Conservation (phyloP, 2,888 invertebrate genomes). For the Hemaris fuciformis region DNA sequence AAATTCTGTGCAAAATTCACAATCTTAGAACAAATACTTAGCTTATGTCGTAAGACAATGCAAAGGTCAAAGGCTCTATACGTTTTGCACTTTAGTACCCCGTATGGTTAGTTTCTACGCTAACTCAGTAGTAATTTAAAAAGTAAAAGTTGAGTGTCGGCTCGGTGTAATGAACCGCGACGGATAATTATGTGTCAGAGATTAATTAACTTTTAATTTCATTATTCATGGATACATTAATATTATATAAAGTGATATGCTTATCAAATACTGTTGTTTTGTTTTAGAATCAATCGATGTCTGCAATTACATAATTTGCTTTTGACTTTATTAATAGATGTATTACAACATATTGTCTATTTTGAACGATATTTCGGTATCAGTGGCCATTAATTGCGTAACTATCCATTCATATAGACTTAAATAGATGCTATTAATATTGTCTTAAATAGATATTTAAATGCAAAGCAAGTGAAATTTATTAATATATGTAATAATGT, state of each 20-base stretch:
- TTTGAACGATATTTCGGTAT: too few species aligned
- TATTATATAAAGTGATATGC: neutral
- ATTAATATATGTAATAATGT: too few species aligned
- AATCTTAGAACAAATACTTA: neutral
- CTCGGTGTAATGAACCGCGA: neutral
- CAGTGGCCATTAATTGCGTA: too few species aligned
- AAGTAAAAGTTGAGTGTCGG: conserved; percentile 12
- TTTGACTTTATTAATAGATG: neutral
- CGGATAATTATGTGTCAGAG: neutral
- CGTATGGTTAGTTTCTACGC: conserved; percentile 23
- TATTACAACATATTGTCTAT: neutral
- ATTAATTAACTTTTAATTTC: neutral
- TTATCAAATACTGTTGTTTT: neutral
- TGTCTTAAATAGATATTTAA: too few species aligned
- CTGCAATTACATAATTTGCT: too few species aligned
- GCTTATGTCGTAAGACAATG: conserved; percentile 57
- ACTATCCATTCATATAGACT: too few species aligned
- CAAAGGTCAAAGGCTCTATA: conserved; percentile 62
- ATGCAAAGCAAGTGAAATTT: too few species aligned
- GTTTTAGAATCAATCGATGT: neutral
- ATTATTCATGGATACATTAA: neutral
- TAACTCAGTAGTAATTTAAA: conserved; percentile 20
- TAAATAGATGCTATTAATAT: too few species aligned
- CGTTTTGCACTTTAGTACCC: conserved; percentile 35
- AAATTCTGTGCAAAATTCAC: neutral